Base-by-base conservation (phyloP, 2,888 invertebrate species). In the Polydrusus tereticollis region DNA sequence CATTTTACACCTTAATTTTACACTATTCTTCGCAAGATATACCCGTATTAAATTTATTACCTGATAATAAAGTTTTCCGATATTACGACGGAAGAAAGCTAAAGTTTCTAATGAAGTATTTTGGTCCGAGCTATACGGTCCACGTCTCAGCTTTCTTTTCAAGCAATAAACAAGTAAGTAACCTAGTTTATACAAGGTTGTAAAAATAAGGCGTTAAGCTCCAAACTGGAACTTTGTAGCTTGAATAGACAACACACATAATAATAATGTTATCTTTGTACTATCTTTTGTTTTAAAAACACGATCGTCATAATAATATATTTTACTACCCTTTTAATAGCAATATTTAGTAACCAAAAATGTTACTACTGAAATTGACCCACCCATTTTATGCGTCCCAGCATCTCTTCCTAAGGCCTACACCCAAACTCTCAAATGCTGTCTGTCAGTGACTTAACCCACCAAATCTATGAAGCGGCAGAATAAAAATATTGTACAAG, bases 81-180 rank as follows among this genome's bases (percentile, higher is more conserved):
- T 47, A 47, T n/a, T n/a, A 21, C 47, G 47, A 47, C 21, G 47
- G 20, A 47, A 47, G 47, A 23, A 47, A 47, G 47, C 47, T 47
- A 47, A 47, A 47, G n/a, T 47, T 47, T n/a, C 47, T 47, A 47
- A 47, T 52, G 21, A 52, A 52, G 23, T 26, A 29, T 52, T 29
- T 52, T 52, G 29, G 29, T 23, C 52, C 29, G n/a, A 29, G 29
- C 7, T 52, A 52, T 52, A 52, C 29, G 26, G 1, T 29, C 47
- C 21, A 47, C 47, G 21, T 47, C 10, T 29, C 29, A 52, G 26
- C 52, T 45, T 45, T 21, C 45, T 21, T 29, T 52, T 16, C 8
- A 14, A 29, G 21, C 21, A 26, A 52, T 52, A 52, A 52, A 47
- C 23, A 12, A 52, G 29, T 29, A 29, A 52, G 26, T 52, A 52